phyloP scores from a whole-genome alignment of 2,113 vertebrate species.

The Pachypanchax playfairii region DNA sequence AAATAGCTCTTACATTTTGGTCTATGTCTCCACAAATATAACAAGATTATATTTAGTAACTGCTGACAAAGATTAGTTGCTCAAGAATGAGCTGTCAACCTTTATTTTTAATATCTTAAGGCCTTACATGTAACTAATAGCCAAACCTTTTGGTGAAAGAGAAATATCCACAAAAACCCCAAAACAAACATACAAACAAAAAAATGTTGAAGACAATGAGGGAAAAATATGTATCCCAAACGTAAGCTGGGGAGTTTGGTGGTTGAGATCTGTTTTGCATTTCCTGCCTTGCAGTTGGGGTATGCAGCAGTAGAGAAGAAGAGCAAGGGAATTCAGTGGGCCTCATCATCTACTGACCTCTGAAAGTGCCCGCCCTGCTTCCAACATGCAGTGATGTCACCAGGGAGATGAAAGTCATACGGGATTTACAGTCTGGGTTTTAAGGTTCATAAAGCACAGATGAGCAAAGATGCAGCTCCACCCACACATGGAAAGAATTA shows the following conservation, averaged over 20 bases:
- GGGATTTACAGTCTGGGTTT: slow-evolving; percentile 57
- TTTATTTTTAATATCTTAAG: not conserved
- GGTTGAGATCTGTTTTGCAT: slow-evolving; percentile 63
- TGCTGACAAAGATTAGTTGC: not conserved
- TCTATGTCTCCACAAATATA: too few species aligned
- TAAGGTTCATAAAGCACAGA: slow-evolving; percentile 54
- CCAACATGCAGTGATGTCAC: slow-evolving; percentile 53
- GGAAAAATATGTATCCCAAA: slow-evolving; percentile 6
- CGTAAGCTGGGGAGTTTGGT: slow-evolving; percentile 37
- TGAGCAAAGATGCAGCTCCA: slow-evolving; percentile 22
- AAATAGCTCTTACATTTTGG: too few species aligned
- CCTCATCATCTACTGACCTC: slow-evolving; percentile 50
- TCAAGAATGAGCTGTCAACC: not conserved
- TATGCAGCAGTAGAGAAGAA: slow-evolving; percentile 25
- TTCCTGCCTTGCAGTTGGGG: slow-evolving; percentile 56
- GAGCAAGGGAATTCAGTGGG: slow-evolving; percentile 47
- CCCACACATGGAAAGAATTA: slow-evolving; percentile 14
- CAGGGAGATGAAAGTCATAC: slow-evolving; percentile 39
- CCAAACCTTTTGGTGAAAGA: too few species aligned
- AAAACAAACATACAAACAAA: too few species aligned
- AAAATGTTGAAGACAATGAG: not conserved
- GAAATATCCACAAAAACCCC: too few species aligned
- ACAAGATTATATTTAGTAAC: not conserved
- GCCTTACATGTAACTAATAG: not conserved
- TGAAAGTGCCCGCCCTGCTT: slow-evolving; percentile 17